Base-by-base conservation (phyloP, 1,140 invertebrate genomes). In the Habropoda laboriosa region DNA sequence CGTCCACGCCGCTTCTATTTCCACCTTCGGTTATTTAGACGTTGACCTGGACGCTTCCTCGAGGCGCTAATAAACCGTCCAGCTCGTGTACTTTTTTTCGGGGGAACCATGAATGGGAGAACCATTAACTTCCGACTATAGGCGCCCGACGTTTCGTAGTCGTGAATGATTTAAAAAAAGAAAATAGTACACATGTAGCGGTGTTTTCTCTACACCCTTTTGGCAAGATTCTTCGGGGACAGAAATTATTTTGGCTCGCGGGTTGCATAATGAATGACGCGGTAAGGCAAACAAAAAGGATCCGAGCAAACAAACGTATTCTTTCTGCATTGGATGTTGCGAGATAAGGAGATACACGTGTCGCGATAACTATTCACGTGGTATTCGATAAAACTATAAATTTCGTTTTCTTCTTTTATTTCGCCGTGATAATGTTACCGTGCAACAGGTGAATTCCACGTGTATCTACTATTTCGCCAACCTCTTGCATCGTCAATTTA, bases 201-300 rank as follows among this genome's bases (percentile, higher is more conserved):
- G 6, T 0, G 16, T 0, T 55, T 64, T 51, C 53, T 18, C 35
- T 24, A 45, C n/a, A n/a, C 75, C 27, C 27, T 51, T 71, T 71
- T 78, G 67, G 75, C 75, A 71, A 78, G 53, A 78, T 71, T 60
- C 67, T 71, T 71, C 42, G 66, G 5, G n/a, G 32, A 30, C 55
- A 67, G 51, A 47, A 47, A 78, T 78, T 71, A 78, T 60, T 61
- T 71, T 18, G 42, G n/a, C 45, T 27, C 5, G 42, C 38, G 49
- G 5, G 35, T 70, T 78, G 42, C 67, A 24, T 42, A 78, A 78
- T 27, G 66, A 42, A 55, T 21, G 32, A 12, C 53, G 75, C 8
- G 38, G 18, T 45, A 42, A 27, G 40, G 42, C 53, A 68, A 68
- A 32, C 38, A 40, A 42, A 35, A 16, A n/a, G 8, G 38, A 51